Evolutionary conservation across 1,140 invertebrate species (phyloP), one percentile per base, ranked within the genome.

Genomic region (Drosophila tristis): DNA sequence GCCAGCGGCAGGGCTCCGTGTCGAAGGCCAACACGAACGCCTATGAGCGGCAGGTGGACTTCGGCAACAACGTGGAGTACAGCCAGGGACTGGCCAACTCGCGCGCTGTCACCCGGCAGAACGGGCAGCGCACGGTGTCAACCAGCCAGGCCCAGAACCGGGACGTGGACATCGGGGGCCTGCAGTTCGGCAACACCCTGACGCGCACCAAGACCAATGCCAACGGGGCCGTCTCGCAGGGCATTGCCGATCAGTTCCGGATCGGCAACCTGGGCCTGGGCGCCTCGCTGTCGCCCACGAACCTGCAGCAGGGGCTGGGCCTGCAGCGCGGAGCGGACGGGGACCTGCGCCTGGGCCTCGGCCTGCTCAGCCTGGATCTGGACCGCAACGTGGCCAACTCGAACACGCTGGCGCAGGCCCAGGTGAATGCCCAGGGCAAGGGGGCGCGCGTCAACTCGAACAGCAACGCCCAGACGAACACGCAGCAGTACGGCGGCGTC

Each of bases 181-280:
- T 92, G 16, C 78, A 90, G 62, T 57, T 92, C 2, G 90, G 91
- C 43, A 90, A 90, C 31, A 91, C 91, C 0, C 6, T 92, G 42
- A 91, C 91, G 16, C 55, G 80, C n/a, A 72, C 84, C 0, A 51
- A 57, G n/a, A 80, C 87, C 4, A 79, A 80, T 11, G 74, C 86
- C 20, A 90, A 90, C 11, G 87, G 87, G 0, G 73, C 74, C 1
- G 64, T 81, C 2, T 70, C 74, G 2, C 65, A 72, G 11, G 86
- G 89, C 29, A 15, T 92, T n/a, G 51, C 76, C 16, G 42, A 90
- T 76, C 79, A 92, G 55, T 76, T 92, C 44, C 65, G 91, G 39
- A 56, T 92, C 20, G 91, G 91, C 5, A 62, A 82, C 6, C 4
- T 91, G 0, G 91, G 77, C 0, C 55, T 92, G 1, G 91, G 82